These are phyloP conservation scores for Cnemophilus loriae DNA, from an alignment of 2,113 vertebrate species.

Conservation along the genomic window DNA sequence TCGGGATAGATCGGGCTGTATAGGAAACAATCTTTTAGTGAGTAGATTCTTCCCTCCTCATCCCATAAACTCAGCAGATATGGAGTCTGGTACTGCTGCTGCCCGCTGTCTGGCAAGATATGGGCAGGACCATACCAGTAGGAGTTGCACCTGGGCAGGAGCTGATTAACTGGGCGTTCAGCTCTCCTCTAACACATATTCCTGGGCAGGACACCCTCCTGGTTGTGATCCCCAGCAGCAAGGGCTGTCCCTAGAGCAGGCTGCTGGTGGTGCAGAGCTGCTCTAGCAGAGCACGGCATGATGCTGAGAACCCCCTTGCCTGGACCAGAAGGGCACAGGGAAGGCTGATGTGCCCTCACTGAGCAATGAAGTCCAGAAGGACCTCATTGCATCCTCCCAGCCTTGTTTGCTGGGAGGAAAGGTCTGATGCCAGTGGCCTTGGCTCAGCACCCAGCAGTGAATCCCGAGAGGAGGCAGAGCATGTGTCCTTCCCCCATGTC, in stretches of 20 bases:
- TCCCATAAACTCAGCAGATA: neutral
- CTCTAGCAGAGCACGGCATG: neutral
- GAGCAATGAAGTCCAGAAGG: neutral
- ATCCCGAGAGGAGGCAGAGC: neutral
- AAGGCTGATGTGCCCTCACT: neutral
- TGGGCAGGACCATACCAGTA: accelerated
- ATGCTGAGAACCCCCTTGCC: neutral
- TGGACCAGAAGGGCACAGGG: neutral
- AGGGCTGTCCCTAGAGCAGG: neutral
- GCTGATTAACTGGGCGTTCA: neutral
- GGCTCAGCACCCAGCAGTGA: neutral
- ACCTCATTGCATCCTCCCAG: too few species aligned
- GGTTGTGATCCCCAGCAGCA: neutral
- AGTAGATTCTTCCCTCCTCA: neutral
- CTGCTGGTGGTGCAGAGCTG: neutral
- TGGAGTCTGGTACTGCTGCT: neutral
- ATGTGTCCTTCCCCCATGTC: neutral
- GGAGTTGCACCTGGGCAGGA: neutral
- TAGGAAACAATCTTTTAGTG: neutral
- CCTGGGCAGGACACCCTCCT: neutral
- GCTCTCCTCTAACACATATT: neutral
- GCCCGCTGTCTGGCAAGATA: neutral
- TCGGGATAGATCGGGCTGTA: neutral
- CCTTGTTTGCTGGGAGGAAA: neutral
- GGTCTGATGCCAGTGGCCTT: neutral